Evolutionary conservation across 2,797 vertebrate genomes (phyloP).

Genomic region (Cheirogaleus major): DNA sequence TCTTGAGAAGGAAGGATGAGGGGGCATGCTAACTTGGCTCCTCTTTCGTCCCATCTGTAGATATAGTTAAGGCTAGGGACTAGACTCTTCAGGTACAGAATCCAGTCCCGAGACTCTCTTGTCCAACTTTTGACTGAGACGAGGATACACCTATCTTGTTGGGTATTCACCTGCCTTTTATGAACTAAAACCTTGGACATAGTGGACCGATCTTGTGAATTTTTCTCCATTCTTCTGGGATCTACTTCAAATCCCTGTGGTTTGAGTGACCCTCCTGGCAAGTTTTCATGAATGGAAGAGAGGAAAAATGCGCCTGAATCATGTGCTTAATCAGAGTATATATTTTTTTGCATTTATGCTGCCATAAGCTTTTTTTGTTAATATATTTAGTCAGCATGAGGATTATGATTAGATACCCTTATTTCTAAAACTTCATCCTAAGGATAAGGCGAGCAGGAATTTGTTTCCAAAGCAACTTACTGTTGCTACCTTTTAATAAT

Average conservation of each 20-base stretch:
- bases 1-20: not conserved
- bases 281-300: slow-evolving; percentile 37
- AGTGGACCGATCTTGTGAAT: not conserved
- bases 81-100: not conserved
- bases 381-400: slow-evolving; percentile 67
- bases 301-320: slow-evolving; percentile 28
- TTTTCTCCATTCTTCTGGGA: slow-evolving; percentile 17
- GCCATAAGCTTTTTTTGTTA: slow-evolving; percentile 75
- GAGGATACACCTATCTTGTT: not conserved
- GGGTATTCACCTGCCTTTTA: not conserved
- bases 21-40: not conserved
- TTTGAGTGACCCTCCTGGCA: not conserved
- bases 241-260: slow-evolving; percentile 38
- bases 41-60: not conserved
- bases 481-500: slow-evolving; percentile 83
- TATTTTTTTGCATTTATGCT: slow-evolving; percentile 31
- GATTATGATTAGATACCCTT: slow-evolving; percentile 81
- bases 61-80: not conserved
- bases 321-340: not conserved
- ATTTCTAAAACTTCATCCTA: slow-evolving; percentile 81
- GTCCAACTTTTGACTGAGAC: not conserved
- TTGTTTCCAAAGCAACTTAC: slow-evolving; percentile 82
- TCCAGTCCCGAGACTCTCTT: not conserved
- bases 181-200: not conserved
- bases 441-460: slow-evolving; percentile 81